Conservation (phyloP, 2,888 invertebrate genomes). For the Congeria kusceri region DNA sequence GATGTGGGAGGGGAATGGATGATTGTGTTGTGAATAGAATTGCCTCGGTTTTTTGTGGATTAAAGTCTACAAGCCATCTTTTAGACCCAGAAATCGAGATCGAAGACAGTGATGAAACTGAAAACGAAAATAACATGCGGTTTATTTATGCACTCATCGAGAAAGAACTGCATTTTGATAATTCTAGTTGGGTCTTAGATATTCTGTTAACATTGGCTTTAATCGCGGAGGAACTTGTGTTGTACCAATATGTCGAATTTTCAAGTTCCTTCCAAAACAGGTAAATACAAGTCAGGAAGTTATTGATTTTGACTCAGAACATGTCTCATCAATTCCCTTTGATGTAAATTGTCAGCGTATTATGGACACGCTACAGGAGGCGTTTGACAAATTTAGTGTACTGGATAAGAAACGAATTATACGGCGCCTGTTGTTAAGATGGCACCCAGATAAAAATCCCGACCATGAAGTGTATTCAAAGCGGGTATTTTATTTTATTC, state of each 20-base stretch:
- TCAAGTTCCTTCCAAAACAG: slow-evolving; percentile 26
- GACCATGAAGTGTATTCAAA: slow-evolving; percentile 50
- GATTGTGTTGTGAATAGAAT: no score
- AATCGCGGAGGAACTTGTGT: neutral
- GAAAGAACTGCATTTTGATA: neutral
- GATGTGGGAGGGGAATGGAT: no score
- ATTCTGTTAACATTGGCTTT: slow-evolving; percentile 13
- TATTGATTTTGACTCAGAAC: slow-evolving; percentile 24
- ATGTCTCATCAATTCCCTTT: slow-evolving; percentile 26
- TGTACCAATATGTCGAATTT: slow-evolving; percentile 29
- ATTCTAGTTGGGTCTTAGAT: slow-evolving; percentile 2
- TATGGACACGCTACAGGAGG: slow-evolving; percentile 33
- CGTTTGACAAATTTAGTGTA: no score
- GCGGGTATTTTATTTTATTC: slow-evolving; percentile 58
- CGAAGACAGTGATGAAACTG: neutral
- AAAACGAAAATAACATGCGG: no score
- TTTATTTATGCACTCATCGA: no score
- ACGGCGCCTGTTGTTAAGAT: slow-evolving; percentile 45
- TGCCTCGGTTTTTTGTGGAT: no score
- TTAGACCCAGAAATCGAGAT: no score
- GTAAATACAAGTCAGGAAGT: neutral
- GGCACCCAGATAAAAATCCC: slow-evolving; percentile 67
- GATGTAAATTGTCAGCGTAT: slow-evolving; percentile 42
- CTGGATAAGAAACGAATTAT: slow-evolving; percentile 44
- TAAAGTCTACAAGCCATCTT: no score